phyloP scores from a whole-genome alignment of 1,140 invertebrate genomes.

The Phthorimaea operculella region DNA sequence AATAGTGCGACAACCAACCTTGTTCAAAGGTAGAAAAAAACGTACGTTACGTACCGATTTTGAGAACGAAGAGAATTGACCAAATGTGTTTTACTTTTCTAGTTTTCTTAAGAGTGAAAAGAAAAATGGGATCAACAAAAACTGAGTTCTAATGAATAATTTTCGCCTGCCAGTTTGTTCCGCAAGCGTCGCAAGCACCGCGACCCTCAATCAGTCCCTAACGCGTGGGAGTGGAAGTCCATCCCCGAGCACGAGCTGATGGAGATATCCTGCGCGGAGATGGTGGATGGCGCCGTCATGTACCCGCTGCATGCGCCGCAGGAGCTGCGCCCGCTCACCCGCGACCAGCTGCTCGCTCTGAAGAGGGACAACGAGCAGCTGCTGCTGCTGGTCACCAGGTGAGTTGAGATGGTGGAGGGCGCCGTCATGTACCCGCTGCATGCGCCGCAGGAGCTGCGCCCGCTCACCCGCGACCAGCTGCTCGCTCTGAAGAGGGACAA shows the following conservation, averaged over 20 bases:
- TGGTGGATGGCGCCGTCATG: conserved; percentile 60
- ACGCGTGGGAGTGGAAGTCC: conserved; percentile 59
- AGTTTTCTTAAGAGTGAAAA: no score
- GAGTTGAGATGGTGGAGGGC: conserved; percentile 6
- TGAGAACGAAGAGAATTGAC: no score
- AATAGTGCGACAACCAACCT: no score
- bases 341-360: conserved; percentile 38
- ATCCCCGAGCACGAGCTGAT: conserved; percentile 44
- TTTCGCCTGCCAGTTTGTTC: conserved; percentile 18
- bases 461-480: no score
- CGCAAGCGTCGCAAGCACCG: conserved; percentile 43
- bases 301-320: conserved; percentile 70
- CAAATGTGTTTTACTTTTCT: no score
- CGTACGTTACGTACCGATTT: no score
- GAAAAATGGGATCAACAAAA: no score
- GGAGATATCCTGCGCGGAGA: conserved; percentile 46
- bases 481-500: no score
- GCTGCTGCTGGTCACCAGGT: conserved; percentile 36
- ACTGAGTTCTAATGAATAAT: not conserved
- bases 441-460: no score
- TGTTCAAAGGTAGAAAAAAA: no score
- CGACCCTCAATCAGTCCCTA: conserved; percentile 27
- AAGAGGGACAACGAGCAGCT: conserved; percentile 41
- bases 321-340: conserved; percentile 39
- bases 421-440: not conserved